phyloP scores from a whole-genome alignment of 2,888 invertebrate genomes.

The Spodoptera picta region DNA sequence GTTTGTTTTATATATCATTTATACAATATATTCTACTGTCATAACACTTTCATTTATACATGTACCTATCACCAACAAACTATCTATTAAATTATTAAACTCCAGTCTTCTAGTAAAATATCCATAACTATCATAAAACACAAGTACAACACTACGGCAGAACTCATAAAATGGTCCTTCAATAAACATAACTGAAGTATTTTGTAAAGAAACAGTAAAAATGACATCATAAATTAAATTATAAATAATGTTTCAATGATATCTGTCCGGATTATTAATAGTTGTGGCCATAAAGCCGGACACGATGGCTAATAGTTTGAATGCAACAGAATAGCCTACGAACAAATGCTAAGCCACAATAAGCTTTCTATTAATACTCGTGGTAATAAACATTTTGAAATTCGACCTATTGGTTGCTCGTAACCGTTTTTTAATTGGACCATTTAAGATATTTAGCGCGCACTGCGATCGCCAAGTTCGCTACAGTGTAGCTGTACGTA shows the following conservation, averaged over 20 bases:
- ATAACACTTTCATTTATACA: constrained; percentile 18
- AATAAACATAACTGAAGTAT: constrained; percentile 41
- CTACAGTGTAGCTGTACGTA: constrained; percentile 18
- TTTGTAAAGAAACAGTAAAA: constrained; percentile 33
- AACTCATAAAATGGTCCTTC: constrained; percentile 34
- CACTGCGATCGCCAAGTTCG: constrained; percentile 44
- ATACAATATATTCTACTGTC: background rate
- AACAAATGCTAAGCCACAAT: constrained; percentile 42
- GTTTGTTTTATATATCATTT: constrained; percentile 1
- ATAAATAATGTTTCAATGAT: constrained; percentile 46
- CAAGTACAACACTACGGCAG: constrained; percentile 19
- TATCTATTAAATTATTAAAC: constrained; percentile 9
- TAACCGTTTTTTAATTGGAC: constrained; percentile 52
- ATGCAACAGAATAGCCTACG: constrained; percentile 52
- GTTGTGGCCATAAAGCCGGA: constrained; percentile 44
- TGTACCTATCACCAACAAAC: constrained; percentile 11
- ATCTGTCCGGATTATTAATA: constrained; percentile 50
- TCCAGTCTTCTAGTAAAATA: constrained; percentile 11
- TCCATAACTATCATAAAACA: constrained; percentile 32
- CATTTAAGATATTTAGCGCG: constrained; percentile 50
- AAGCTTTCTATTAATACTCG: constrained; percentile 47
- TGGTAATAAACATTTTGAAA: constrained; percentile 52
- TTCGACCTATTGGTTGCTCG: constrained; percentile 53
- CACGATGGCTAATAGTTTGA: constrained; percentile 45
- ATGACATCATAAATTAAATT: constrained; percentile 48